A percentile compares a stretch with the other conserved stretches of the same genome.
These are phyloP conservation scores for Gopherus flavomarginatus DNA, from an alignment of 2,113 vertebrate genomes.

Conservation along the genomic window DNA sequence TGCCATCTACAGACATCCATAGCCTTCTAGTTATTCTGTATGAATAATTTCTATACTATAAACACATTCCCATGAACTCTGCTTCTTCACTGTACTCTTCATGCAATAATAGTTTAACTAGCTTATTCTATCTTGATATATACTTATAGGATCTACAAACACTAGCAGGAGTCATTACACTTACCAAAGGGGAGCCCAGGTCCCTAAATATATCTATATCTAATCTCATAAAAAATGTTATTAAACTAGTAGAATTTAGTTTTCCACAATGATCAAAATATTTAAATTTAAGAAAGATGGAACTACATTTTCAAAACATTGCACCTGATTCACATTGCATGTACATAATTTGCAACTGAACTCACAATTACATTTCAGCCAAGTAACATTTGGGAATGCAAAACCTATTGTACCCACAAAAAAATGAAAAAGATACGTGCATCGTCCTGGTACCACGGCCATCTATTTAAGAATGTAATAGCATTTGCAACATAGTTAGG, in stretches of 20 bases:
- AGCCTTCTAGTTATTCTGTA: conserved; percentile 2
- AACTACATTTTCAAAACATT: conserved; percentile 1
- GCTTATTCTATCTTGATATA: background rate
- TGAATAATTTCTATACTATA: background rate
- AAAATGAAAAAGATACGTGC: background rate
- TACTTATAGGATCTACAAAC: background rate
- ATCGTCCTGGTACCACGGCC: background rate
- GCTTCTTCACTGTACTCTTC: background rate
- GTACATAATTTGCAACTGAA: background rate
- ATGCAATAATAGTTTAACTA: background rate
- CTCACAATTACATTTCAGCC: background rate
- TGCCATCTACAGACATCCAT: conserved; percentile 25
- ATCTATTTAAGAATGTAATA: background rate
- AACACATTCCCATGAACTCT: background rate
- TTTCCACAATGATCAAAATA: background rate
- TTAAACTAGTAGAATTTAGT: background rate
- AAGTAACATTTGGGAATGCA: background rate
- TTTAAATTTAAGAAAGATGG: background rate
- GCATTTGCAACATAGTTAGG: background rate
- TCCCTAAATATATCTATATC: background rate
- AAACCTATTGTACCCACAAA: background rate
- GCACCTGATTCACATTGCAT: background rate
- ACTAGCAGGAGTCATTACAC: background rate
- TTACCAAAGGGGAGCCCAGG: background rate
- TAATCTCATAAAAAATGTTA: background rate